Base-by-base conservation (phyloP, 1,140 invertebrate species). In the Neoseiulus cucumeris region DNA sequence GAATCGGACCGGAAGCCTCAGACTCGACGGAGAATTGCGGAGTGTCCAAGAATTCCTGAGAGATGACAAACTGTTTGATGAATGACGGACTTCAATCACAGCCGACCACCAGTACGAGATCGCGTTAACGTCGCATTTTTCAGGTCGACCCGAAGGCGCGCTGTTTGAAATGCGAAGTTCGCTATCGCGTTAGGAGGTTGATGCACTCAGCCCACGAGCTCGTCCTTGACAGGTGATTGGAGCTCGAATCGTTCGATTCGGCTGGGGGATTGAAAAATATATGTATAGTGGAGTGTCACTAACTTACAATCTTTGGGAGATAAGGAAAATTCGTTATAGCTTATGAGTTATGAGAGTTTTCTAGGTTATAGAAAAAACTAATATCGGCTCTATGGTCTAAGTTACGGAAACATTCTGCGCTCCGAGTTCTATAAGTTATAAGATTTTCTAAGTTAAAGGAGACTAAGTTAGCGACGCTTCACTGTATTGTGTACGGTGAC, bases 131-230 rank as follows among this genome's bases (percentile, higher is more conserved):
- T 25, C 14, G 12, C 14, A n/a, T 14, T 18, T 59, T 59, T 25
- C 22, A 59, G 51, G 51, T 59, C 12, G 51, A 59, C 51, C 51
- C 51, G 2, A 59, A 59, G 33, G 14, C 51, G 25, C 51, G 51
- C 22, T 33, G 51, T 25, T 20, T 59, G 22, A 59, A 25, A 25
- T 59, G 51, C 51, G 51, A 59, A 2, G 51, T 59, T 59, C 51
- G 51, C 4, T 59, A 59, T 25, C 25, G 33, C 14, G 22, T 59
- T 20, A 25, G 51, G 14, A 59, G 51, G 22, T 9, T 59, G 22
- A 59, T 59, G 51, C 17, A 59, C 25, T 59, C 51, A 14, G 51
- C 51, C 33, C 51, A 59, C 22, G 51, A 59, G 9, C 51, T 59
- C 12, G 51, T 59, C 14, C 51, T 59, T 14, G 51, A 59, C 51